Evolutionary conservation across 2,888 invertebrate genomes (phyloP), one percentile per base, ranked within the genome.

Genomic region (Ectemnius continuus): DNA sequence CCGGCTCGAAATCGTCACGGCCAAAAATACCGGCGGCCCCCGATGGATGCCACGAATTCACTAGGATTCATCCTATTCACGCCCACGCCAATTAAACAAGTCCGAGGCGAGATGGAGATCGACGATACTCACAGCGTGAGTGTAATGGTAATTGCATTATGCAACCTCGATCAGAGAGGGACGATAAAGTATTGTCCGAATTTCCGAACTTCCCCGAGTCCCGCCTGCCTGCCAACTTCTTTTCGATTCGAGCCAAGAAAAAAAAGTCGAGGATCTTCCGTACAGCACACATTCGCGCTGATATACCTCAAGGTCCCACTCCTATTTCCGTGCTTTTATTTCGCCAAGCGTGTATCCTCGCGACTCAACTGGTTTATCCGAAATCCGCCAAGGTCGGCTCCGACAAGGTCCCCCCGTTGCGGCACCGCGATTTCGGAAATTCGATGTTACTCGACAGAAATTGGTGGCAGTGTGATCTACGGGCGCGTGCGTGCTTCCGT

Each of bases 141-240:
- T 78, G 63, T 70, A 60, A 85, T 83, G 71, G 73, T 78, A 80
- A 85, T 85, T 79, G 74, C 80, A 79, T 86, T 85, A 73, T 78
- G 81, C 79, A 83, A 86, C 78, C 73, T 75, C 74, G 77, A 77
- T 81, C 72, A 62, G 70, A 76, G 72, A 75, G 70, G 65, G 61
- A 58, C 52, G 73, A 57, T 67, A 76, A 84, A 79, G 59, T 75
- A 80, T 82, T 76, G 82, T 81, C 73, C 69, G 63, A 57, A 36
- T 36, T 2, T 68, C 46, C 28, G 46, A 20, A 18, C 4, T 52
- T 52, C 57, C 2, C 11, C 61, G 47, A 13, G 70, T 14, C 36
- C 36, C 11, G 8, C 36, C 6, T 11, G 2, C 8, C 36, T 0
- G 36, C 36, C 75, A 70, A 47, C 59, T 52, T 45, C 36, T 67